These are phyloP conservation scores for Geococcyx californianus DNA, from an alignment of 2,113 vertebrate species.

Conservation along the genomic window DNA sequence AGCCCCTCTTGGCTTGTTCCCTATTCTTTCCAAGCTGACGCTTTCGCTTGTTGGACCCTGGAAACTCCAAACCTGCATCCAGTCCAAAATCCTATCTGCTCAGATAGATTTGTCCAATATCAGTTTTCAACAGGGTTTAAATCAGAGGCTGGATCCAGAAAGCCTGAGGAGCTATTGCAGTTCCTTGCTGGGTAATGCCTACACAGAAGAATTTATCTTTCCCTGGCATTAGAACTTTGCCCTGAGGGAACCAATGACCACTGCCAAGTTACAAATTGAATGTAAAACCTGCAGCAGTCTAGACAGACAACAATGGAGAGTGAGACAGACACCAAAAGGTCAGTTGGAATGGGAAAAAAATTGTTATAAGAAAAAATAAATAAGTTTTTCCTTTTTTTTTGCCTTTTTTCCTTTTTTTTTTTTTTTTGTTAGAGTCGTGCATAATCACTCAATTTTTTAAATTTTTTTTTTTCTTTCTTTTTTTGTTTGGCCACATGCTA, in stretches of 20 bases:
- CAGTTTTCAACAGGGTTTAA: conserved; percentile 28
- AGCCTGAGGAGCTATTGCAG: conserved; percentile 7
- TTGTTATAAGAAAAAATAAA: conserved; percentile 38
- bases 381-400: not conserved
- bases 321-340: conserved; percentile 77
- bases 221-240: conserved; percentile 47
- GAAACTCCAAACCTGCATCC: not conserved
- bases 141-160: conserved; percentile 43
- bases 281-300: conserved; percentile 54
- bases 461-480: conserved; percentile 23
- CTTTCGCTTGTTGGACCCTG: not conserved
- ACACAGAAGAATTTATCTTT: conserved; percentile 16
- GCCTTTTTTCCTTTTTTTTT: not conserved
- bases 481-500: conserved; percentile 94
- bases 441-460: not conserved
- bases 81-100: conserved; percentile 34
- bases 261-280: conserved; percentile 39
- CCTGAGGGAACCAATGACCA: conserved; percentile 55
- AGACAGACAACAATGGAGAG: conserved; percentile 79
- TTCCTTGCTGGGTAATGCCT: conserved; percentile 24
- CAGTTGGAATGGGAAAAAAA: conserved; percentile 63
- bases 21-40: not conserved
- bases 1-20: not conserved
- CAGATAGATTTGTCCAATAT: conserved; percentile 18
- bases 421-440: conserved; percentile 45